These are phyloP conservation scores for Cavia porcellus DNA, from an alignment of 2,113 vertebrate species.

Conservation along the genomic window DNA sequence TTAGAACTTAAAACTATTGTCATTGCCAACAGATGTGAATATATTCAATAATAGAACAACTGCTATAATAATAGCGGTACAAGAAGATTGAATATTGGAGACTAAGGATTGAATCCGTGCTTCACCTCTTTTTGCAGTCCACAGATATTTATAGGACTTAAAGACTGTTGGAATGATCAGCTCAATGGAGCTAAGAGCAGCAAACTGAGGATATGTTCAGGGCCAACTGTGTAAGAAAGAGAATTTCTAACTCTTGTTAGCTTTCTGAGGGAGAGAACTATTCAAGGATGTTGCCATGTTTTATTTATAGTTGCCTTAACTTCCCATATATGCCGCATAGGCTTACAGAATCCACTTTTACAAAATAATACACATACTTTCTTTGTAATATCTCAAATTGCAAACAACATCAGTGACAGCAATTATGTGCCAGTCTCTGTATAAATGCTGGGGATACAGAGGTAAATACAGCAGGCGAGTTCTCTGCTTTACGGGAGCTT, in stretches of 20 bases:
- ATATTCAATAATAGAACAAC: neutral
- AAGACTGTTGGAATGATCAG: neutral
- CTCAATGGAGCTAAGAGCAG: neutral
- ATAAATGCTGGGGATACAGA: neutral
- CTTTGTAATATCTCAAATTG: neutral
- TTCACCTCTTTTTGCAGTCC: neutral
- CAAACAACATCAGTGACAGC: neutral
- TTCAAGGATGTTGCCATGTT: conserved; percentile 24
- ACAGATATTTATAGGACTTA: neutral
- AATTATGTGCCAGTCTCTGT: neutral
- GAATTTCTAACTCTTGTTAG: neutral
- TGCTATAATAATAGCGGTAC: neutral
- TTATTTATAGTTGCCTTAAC: neutral
- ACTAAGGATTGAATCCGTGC: neutral
- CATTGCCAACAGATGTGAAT: neutral
- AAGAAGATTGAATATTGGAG: neutral
- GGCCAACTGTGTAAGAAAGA: neutral
- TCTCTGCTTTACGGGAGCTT: neutral
- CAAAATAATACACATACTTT: neutral
- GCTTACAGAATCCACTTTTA: conserved; percentile 17
- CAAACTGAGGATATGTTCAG: neutral
- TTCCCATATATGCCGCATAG: neutral
- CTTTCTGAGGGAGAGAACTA: neutral
- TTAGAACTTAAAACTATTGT: neutral
- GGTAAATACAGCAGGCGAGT: neutral